Evolutionary conservation across 2,113 vertebrate genomes (phyloP).

Genomic region (Ascaphus truei): DNA sequence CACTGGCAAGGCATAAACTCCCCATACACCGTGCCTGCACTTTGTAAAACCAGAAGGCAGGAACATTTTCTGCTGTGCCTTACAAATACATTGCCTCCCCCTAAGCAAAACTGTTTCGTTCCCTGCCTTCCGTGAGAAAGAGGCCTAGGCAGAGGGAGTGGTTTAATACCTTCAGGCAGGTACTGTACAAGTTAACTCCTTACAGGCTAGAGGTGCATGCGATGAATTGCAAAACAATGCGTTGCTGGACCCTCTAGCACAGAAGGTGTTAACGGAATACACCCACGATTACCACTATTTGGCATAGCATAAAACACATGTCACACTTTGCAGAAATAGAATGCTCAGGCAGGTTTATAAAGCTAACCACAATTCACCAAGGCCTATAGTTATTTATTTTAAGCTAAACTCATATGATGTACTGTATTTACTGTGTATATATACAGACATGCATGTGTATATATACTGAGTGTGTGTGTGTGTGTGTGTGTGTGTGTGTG

Average conservation of each 20-base stretch:
- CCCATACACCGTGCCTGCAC: slow-evolving; percentile 36
- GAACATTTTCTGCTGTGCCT: slow-evolving; percentile 44
- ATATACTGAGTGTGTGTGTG: no score
- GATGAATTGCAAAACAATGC: slow-evolving; percentile 1
- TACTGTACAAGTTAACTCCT: slow-evolving; percentile 25
- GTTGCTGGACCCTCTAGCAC: slow-evolving; percentile 46
- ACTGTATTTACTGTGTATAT: no score
- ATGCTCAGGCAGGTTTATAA: slow-evolving; percentile 46
- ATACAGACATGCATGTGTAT: no score
- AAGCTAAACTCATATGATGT: no score
- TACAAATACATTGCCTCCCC: slow-evolving; percentile 34
- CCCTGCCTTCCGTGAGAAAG: slow-evolving; percentile 42
- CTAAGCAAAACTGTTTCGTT: slow-evolving; percentile 48
- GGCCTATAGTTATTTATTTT: neutral
- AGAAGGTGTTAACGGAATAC: slow-evolving; percentile 54
- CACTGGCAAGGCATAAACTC: slow-evolving; percentile 48
- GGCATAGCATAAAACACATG: slow-evolving; percentile 59
- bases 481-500: no score
- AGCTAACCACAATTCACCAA: slow-evolving; percentile 37
- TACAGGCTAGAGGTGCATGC: neutral
- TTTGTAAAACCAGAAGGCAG: slow-evolving; percentile 44
- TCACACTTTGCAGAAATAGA: slow-evolving; percentile 35
- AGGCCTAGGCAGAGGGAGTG: slow-evolving; percentile 59
- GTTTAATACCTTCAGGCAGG: slow-evolving; percentile 49
- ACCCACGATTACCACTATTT: slow-evolving; percentile 56